Evolutionary conservation across 2,797 vertebrate genomes (phyloP).

Genomic region (Bradypus variegatus): DNA sequence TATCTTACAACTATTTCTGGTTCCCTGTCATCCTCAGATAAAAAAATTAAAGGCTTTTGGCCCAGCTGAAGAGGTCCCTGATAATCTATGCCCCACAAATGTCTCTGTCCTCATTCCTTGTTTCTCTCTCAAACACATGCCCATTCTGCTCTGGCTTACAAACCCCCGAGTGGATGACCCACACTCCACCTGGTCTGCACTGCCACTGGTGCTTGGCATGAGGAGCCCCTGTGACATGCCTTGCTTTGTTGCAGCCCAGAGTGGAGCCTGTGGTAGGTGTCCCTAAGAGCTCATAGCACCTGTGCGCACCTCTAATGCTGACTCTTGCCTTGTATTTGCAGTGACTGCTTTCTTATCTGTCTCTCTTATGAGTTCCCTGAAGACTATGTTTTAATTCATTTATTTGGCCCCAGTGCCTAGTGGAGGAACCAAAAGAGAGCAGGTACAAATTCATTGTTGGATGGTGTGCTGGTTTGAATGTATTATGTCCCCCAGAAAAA

Average conservation of each 20-base stretch:
- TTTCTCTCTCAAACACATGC: rapidly evolving
- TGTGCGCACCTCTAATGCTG: background rate
- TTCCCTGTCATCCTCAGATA: background rate
- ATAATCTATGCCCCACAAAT: background rate
- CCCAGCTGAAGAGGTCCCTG: background rate
- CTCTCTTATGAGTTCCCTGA: background rate
- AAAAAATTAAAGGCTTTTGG: background rate
- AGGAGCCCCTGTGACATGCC: too few species aligned
- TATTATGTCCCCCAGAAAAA: too few species aligned
- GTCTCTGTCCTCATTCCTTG: background rate
- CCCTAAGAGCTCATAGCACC: background rate
- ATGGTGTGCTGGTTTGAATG: too few species aligned
- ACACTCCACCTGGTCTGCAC: rapidly evolving
- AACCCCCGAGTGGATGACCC: rapidly evolving
- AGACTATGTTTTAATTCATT: background rate
- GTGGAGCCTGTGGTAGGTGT: background rate
- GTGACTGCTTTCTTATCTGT: background rate
- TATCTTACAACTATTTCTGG: background rate
- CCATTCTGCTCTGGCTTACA: background rate
- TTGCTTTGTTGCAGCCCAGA: background rate
- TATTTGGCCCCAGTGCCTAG: background rate
- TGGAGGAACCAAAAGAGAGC: background rate
- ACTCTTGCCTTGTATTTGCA: too few species aligned
- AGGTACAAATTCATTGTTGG: background rate
- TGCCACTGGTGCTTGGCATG: background rate